These are phyloP conservation scores for Micrastur ruficollis DNA, from an alignment of 2,797 vertebrate genomes.

Conservation along the genomic window DNA sequence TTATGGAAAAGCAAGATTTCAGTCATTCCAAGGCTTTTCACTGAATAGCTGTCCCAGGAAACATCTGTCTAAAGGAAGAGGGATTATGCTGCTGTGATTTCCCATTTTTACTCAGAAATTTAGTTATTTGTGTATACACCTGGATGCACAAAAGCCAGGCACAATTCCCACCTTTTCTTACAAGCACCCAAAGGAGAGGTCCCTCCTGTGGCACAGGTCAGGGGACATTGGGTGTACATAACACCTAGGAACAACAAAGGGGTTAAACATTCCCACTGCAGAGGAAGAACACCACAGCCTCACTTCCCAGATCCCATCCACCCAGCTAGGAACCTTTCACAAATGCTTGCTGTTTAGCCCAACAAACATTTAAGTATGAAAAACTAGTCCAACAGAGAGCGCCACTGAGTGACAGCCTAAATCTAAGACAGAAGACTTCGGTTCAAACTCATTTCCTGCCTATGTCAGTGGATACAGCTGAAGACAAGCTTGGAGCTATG, in stretches of 20 bases:
- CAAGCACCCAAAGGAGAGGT: not conserved
- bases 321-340: not conserved
- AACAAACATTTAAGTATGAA: not conserved
- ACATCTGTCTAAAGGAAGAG: not conserved
- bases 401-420: not conserved
- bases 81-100: fast-evolving
- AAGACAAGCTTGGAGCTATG: not conserved
- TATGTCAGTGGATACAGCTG: not conserved
- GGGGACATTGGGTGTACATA: not conserved
- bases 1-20: not conserved
- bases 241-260: not conserved
- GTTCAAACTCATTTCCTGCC: not conserved
- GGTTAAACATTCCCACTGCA: not conserved
- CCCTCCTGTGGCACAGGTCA: not conserved
- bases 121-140: not conserved
- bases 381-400: not conserved
- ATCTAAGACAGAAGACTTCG: not conserved
- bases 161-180: not conserved
- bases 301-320: not conserved
- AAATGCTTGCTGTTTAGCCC: not conserved
- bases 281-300: not conserved
- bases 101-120: not conserved
- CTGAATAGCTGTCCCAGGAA: not conserved
- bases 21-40: not conserved
- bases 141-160: not conserved